A percentile compares a stretch with the other conserved stretches of the same genome.
phyloP scores from a whole-genome alignment of 2,797 vertebrate genomes.

The Okamejei kenojei region DNA sequence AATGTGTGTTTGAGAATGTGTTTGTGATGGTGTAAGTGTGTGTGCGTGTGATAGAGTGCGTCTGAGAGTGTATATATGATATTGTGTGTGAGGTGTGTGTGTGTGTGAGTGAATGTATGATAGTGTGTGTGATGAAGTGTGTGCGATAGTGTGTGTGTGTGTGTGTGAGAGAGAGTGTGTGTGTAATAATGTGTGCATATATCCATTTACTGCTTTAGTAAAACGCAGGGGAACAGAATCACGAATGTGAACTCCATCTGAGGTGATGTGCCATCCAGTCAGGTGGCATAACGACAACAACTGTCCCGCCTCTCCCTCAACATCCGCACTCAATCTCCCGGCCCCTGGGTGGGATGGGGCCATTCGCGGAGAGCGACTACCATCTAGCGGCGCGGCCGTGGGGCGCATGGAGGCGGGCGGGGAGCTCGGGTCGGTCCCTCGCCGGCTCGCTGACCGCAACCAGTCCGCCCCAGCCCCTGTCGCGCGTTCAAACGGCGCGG shows the following conservation, averaged over 20 bases:
- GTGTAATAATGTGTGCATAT: background rate
- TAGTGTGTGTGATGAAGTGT: no score
- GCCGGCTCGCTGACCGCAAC: background rate
- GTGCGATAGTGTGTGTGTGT: no score
- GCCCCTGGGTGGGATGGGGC: background rate
- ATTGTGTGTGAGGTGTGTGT: no score
- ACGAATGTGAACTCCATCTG: background rate
- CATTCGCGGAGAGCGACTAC: background rate
- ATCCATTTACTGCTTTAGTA: background rate
- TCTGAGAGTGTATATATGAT: no score
- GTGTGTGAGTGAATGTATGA: no score
- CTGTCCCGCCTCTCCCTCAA: no score
- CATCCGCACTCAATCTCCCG: background rate
- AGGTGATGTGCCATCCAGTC: background rate
- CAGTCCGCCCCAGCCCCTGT: background rate
- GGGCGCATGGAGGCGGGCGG: background rate
- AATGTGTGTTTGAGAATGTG: no score
- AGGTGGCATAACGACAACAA: background rate
- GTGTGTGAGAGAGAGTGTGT: no score
- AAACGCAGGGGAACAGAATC: background rate
- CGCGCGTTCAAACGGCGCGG: conserved; percentile 5
- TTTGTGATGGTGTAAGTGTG: no score
- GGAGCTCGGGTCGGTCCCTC: background rate
- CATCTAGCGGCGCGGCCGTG: background rate
- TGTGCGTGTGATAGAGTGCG: no score